Base-by-base conservation (phyloP, 2,797 vertebrate species). In the Lacerta agilis region DNA sequence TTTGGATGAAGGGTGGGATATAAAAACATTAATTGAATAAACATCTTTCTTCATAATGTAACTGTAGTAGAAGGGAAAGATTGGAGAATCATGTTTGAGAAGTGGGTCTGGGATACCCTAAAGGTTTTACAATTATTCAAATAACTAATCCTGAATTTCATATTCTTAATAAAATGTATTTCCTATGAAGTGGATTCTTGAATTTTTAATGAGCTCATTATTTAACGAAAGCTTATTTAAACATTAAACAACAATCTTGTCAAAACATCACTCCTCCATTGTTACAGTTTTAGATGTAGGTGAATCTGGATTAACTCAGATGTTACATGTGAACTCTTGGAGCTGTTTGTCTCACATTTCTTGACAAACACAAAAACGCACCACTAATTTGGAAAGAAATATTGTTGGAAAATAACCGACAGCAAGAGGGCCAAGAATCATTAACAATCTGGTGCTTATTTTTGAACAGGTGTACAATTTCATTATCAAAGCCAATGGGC, bases 401-500 rank as follows among this genome's bases (percentile, higher is more conserved):
- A 93, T 92, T 93, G 87, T 89, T 95, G 92, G 92, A 94, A 92
- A 94, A 93, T 49, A 86, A 94, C 80, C 0, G 69, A 83, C 71
- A 91, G 61, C 86, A 45, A 86, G 86, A 87, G 86, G 82, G 92
- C 92, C 93, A 95, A 94, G 87, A 95, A 94, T 90, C 94, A 94
- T 96, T 95, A 95, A 94, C 94, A 95, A 95, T 95, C 95, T 96
- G 94, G 91, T 94, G 90, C 93, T 94, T 96, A 93, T 94, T 94
- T 93, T 93, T 94, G 90, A 95, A 91, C 94, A 95, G 95, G 93
- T 95, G 94, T 95, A 94, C 91, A 95, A 93, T 95, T 95, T 94
- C 94, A 94, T 95, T 93, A 95, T 92, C 90, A 93, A 95, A 94
- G 93, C 92, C 94, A 95, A 90, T 90, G 90, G 91, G 90, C 89